These are phyloP conservation scores for Sebastes paucispinis DNA, from an alignment of 2,797 vertebrate species.

Conservation along the genomic window DNA sequence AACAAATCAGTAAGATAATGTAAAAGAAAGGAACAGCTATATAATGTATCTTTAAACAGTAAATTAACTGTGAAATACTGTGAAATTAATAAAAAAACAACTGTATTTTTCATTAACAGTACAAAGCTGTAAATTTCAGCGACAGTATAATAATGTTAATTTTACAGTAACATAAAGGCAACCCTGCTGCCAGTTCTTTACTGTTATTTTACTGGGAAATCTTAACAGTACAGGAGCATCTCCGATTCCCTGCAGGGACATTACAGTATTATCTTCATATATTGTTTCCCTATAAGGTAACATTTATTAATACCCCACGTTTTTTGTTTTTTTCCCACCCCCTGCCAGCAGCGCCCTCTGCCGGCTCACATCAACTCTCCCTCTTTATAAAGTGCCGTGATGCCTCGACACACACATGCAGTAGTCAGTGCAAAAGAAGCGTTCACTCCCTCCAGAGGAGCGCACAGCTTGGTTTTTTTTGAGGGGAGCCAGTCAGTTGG, in stretches of 20 bases:
- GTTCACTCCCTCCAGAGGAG: constrained; percentile 65
- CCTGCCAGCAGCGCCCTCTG: constrained; percentile 66
- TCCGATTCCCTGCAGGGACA: constrained; percentile 17
- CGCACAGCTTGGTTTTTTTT: constrained; percentile 51
- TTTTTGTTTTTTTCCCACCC: constrained; percentile 7
- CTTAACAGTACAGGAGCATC: constrained; percentile 9
- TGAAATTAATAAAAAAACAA: too few species aligned
- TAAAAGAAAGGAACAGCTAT: too few species aligned
- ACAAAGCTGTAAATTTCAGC: too few species aligned
- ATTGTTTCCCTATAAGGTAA: not conserved
- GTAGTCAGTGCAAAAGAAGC: constrained; percentile 69
- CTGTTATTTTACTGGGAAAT: not conserved
- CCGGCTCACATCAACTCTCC: constrained; percentile 23
- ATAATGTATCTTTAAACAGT: too few species aligned
- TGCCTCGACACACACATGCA: constrained; percentile 68
- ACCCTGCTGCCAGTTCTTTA: too few species aligned
- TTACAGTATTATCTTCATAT: not conserved
- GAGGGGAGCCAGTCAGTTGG: constrained; percentile 10
- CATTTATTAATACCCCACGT: constrained; percentile 39
- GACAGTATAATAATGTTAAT: too few species aligned
- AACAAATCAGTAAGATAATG: too few species aligned
- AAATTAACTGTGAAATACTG: too few species aligned
- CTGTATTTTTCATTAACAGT: too few species aligned
- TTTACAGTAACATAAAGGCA: too few species aligned
- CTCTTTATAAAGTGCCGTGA: constrained; percentile 70